Base-by-base conservation (phyloP, 2,113 vertebrate species). In the Passerina amoena region DNA sequence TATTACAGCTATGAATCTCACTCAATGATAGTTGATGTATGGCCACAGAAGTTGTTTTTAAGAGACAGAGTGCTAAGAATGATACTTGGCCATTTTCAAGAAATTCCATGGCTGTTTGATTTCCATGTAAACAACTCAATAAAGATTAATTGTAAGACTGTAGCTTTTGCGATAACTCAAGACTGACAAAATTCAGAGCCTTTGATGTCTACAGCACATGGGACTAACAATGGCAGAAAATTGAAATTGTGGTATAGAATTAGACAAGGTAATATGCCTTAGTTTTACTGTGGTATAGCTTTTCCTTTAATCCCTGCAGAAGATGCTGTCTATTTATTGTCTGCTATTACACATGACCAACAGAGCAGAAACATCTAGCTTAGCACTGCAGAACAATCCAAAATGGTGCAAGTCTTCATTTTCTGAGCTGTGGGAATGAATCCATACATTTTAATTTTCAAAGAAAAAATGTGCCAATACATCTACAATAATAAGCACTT, bases 21-120 rank as follows among this genome's bases (percentile, higher is more conserved):
- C 27, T 92, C 50, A 57, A 1, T 59, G 31, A 42, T 50, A 66
- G 63, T 7, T 92, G 72, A 83, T 54, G 37, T 86, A 92, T 91
- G 83, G 59, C 70, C 66, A 81, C 66, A 76, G 48, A 73, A 92
- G 48, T 69, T 94, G 70, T 94, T 96, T 95, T 95, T 61, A 65
- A 86, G 71, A 85, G 44, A 87, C n/a, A 30, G 56, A 30, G 19
- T 70, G 23, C 75, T 94, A 80, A 75, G 92, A 94, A 92, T 5
- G 20, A 61, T 88, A 28, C 44, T 90, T 1, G 0, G 27, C 60
- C 88, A 25, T 86, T 96, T 93, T 94, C 79, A 83, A 92, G 59
- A 70, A 93, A 94, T 95, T 87, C 88, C 82, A 72, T 13, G 22
- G 50, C 82, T 90, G 35, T 65, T 89, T 79, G 64, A 86, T 68